These are phyloP conservation scores for Stictonetta naevosa DNA, from an alignment of 2,113 vertebrate genomes.

Conservation along the genomic window DNA sequence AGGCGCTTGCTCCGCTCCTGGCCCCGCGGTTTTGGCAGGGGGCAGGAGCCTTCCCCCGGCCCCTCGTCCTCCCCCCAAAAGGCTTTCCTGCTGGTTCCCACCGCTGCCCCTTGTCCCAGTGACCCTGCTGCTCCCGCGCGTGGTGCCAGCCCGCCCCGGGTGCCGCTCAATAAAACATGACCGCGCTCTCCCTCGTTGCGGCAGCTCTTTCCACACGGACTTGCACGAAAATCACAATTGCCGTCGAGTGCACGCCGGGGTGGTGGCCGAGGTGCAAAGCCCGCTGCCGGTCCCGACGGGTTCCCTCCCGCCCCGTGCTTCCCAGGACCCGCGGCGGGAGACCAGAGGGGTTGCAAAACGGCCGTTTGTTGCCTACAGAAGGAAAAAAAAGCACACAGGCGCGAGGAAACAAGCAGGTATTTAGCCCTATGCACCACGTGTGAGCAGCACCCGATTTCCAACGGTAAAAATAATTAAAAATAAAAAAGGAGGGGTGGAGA, in stretches of 20 bases:
- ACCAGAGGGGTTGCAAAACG: constrained; percentile 56
- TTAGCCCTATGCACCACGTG: constrained; percentile 55
- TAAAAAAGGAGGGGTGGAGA: constrained; percentile 30
- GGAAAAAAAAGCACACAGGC: constrained; percentile 30
- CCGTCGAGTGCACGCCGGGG: neutral
- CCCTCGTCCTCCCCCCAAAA: neutral
- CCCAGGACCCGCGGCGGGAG: constrained; percentile 1
- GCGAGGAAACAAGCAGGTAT: constrained; percentile 62
- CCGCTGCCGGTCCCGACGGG: rapidly evolving
- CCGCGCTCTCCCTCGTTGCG: neutral
- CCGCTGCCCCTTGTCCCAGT: rapidly evolving
- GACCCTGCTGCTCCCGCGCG: rapidly evolving
- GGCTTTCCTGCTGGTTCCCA: rapidly evolving
- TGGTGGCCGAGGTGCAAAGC: neutral
- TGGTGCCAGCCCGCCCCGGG: rapidly evolving
- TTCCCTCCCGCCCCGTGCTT: neutral
- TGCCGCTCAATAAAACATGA: constrained; percentile 10
- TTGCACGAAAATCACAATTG: neutral
- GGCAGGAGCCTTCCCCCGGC: neutral
- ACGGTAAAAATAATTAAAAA: rapidly evolving
- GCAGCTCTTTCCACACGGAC: neutral
- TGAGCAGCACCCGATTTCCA: constrained; percentile 61
- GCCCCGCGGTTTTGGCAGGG: neutral
- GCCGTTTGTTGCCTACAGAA: constrained; percentile 73
- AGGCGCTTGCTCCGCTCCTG: rapidly evolving